phyloP scores from a whole-genome alignment of 2,797 vertebrate species.

The Argya squamiceps region DNA sequence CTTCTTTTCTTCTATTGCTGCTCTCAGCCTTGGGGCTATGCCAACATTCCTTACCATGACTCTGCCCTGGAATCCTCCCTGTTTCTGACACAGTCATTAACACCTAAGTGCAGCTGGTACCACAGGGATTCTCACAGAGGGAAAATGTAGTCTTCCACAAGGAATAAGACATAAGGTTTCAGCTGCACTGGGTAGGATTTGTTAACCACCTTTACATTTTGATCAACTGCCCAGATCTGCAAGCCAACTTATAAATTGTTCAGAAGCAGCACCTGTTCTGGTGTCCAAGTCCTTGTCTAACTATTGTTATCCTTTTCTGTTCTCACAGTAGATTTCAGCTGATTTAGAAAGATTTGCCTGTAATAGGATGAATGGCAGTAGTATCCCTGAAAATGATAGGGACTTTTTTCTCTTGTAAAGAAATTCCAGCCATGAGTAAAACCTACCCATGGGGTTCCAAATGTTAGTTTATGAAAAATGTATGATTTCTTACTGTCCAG shows the following conservation, averaged over 20 bases:
- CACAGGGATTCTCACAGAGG: neutral
- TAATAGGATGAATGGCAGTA: neutral
- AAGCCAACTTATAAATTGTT: neutral
- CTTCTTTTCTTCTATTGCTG: neutral
- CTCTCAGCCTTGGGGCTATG: neutral
- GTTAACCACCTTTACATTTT: neutral
- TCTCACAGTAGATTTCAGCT: neutral
- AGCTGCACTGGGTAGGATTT: neutral
- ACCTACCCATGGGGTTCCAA: fast-evolving
- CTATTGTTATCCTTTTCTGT: neutral
- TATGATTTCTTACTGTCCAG: neutral
- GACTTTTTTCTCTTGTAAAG: neutral
- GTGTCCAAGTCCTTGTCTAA: neutral
- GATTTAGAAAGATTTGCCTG: neutral
- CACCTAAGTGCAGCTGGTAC: neutral
- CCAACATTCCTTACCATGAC: neutral
- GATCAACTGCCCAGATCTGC: neutral
- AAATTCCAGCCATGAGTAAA: neutral
- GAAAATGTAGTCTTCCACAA: neutral
- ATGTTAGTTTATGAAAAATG: neutral
- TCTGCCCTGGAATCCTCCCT: neutral
- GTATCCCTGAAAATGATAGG: neutral
- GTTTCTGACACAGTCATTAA: neutral
- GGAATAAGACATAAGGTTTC: neutral
- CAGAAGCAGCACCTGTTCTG: neutral